A percentile compares a stretch with the other conserved stretches of the same genome.
phyloP scores from a whole-genome alignment of 2,888 invertebrate species.

The Quadroppia sp. region DNA sequence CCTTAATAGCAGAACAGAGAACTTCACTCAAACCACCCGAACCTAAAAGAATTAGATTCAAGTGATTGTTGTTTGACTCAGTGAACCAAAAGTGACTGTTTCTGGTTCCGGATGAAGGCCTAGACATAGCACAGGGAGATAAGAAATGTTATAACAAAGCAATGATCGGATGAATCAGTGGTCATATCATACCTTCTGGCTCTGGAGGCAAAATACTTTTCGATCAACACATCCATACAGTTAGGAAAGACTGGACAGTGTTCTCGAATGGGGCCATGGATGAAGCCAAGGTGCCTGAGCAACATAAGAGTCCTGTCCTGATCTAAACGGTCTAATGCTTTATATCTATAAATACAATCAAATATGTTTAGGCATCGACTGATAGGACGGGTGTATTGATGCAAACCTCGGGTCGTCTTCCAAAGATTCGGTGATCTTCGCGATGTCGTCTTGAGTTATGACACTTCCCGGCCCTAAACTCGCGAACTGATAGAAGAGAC shows the following conservation, averaged over 20 bases:
- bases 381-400: neutral
- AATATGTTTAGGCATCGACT: neutral
- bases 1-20: conserved; percentile 75
- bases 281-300: conserved; percentile 90
- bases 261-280: conserved; percentile 88
- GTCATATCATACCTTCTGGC: conserved; percentile 51
- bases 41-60: conserved; percentile 84
- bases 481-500: conserved; percentile 87
- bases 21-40: conserved; percentile 79
- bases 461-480: conserved; percentile 79
- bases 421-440: conserved; percentile 83
- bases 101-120: conserved; percentile 62
- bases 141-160: neutral
- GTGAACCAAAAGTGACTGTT: conserved; percentile 64
- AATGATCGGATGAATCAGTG: neutral
- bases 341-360: conserved; percentile 63
- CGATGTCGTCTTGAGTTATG: conserved; percentile 88
- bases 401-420: conserved; percentile 80
- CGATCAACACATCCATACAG: conserved; percentile 72
- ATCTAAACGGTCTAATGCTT: conserved; percentile 85
- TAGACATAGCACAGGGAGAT: conserved; percentile 48
- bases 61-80: conserved; percentile 65
- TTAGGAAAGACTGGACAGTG: conserved; percentile 83
- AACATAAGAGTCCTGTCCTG: conserved; percentile 91
- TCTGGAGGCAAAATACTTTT: conserved; percentile 65